Base-by-base conservation (phyloP, 1,140 invertebrate genomes). In the Apis dorsata region DNA sequence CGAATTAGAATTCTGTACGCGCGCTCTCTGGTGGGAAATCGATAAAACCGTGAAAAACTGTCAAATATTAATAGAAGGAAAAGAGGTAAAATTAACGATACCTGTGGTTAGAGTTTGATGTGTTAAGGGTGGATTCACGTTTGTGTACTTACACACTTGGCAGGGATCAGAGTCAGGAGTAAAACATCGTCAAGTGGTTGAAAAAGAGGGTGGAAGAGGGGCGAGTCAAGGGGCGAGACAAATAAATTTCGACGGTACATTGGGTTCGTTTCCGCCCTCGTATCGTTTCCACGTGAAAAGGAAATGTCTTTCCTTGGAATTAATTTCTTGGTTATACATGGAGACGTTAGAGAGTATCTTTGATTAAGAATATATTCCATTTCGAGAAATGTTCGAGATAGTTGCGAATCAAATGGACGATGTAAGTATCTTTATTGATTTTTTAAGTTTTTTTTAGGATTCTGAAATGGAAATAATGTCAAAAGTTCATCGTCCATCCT, bases 121-220 rank as follows among this genome's bases (percentile, higher is more conserved):
- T 7, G 34, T 44, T 44, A 44, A 44, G 34, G 34, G 5, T 44
- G 5, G 34, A 44, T 44, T 44, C 34, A 44, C 34, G 34, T 44
- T 44, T 44, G 34, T 44, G 5, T 44, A 5, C 34, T 44, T 44
- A 7, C 34, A 44, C 34, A 28, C 49, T 51, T 51, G 60, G 60
- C 74, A 21, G 49, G n/a, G n/a, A 53, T 63, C 44, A 19, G 17
- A 17, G 9, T 9, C 17, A n/a, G 34, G 59, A 62, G 44, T 73
- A 74, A 79, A 83, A 86, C 79, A 53, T 79, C 72, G 70, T 76
- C 65, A 65, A 76, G 60, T 53, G n/a, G 44, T 70, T 5, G 21
- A 70, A 19, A 70, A 51, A 51, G 49, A 15, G 1, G 49, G 73
- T 53, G 72, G 57, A 11, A 71, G 34, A 71, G 24, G 24, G 10